phyloP scores from a whole-genome alignment of 2,113 vertebrate genomes.

The Solenodon paradoxus region DNA sequence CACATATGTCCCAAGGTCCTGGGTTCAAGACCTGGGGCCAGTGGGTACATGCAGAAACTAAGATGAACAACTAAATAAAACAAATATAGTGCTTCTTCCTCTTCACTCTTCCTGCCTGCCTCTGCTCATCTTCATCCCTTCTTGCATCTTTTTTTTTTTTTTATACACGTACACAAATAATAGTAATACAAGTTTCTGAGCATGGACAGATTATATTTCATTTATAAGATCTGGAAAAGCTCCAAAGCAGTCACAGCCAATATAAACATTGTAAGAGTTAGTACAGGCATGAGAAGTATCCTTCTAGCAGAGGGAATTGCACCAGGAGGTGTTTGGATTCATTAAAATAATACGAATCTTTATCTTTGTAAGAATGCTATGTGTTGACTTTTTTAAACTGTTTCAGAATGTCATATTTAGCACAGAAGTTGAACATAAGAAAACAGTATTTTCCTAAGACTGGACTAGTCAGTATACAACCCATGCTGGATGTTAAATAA shows the following conservation, averaged over 20 bases:
- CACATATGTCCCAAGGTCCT: no score
- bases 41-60: no score
- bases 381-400: neutral
- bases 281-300: neutral
- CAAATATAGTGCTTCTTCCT: no score
- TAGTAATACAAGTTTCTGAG: neutral
- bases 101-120: no score
- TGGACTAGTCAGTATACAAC: neutral
- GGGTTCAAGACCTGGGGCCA: no score
- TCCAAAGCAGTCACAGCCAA: neutral
- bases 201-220: neutral
- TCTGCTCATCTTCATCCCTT: no score
- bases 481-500: neutral
- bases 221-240: neutral
- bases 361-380: neutral
- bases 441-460: neutral
- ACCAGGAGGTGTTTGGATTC: neutral
- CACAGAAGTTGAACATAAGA: neutral
- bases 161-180: no score
- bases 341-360: neutral
- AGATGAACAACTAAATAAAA: no score
- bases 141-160: no score
- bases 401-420: conserved; percentile 4
- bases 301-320: neutral
- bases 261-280: neutral